These are phyloP conservation scores for Leptestheria dahalacensis DNA, from an alignment of 1,140 invertebrate species.

Conservation along the genomic window DNA sequence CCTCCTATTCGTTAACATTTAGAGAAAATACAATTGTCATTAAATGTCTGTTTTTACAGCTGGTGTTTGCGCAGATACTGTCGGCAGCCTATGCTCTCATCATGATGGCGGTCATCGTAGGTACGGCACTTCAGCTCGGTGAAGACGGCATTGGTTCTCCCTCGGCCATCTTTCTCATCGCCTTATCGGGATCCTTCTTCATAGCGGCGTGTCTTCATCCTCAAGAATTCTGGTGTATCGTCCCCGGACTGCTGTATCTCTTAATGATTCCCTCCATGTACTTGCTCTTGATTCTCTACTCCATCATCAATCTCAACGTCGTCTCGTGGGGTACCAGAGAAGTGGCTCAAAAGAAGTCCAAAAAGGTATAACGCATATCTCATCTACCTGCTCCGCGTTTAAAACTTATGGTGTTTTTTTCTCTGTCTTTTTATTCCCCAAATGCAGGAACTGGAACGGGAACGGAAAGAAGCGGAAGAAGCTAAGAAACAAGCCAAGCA, in stretches of 20 bases:
- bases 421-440: too few species aligned
- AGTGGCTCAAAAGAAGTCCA: conserved; percentile 24
- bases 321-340: conserved; percentile 86
- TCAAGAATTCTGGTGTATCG: conserved; percentile 59
- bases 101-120: conserved; percentile 86
- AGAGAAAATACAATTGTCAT: neutral
- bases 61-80: conserved; percentile 51
- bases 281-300: conserved; percentile 77
- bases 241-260: conserved; percentile 69
- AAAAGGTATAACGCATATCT: conserved; percentile 11
- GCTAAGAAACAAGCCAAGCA: conserved; percentile 24
- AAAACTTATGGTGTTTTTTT: too few species aligned
- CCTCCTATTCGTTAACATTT: neutral
- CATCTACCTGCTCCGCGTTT: too few species aligned
- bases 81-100: conserved; percentile 66
- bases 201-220: conserved; percentile 66
- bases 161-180: conserved; percentile 57
- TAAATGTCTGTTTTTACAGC: conserved; percentile 24
- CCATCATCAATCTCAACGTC: conserved; percentile 76
- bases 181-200: conserved; percentile 42
- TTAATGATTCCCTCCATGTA: conserved; percentile 88
- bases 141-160: conserved; percentile 64
- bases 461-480: conserved; percentile 25
- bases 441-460: conserved; percentile 23
- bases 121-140: conserved; percentile 60